Conservation (phyloP, 1,140 invertebrate genomes). For the Lasioglossum albipes region DNA sequence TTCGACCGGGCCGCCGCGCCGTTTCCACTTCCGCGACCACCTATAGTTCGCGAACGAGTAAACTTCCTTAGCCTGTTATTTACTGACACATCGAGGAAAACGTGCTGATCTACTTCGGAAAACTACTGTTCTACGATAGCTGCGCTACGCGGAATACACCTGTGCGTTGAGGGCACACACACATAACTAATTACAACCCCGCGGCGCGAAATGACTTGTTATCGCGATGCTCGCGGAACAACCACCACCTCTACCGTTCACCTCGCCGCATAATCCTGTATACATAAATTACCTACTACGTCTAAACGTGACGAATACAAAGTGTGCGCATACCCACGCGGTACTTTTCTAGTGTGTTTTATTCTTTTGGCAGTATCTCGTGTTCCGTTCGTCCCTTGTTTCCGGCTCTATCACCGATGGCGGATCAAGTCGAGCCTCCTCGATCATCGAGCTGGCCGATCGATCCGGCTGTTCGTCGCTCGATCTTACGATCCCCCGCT, state of each 20-base stretch:
- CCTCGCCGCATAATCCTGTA: slow-evolving; percentile 31
- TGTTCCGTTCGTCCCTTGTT: slow-evolving; percentile 16
- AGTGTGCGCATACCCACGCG: slow-evolving; percentile 59
- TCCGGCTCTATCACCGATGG: slow-evolving; percentile 4
- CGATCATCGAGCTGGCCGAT: no score
- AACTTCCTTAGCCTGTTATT: slow-evolving; percentile 30
- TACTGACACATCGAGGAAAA: slow-evolving; percentile 47
- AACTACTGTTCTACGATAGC: slow-evolving; percentile 30
- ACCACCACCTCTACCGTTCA: not conserved
- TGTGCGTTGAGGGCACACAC: slow-evolving; percentile 4
- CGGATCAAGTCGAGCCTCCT: not conserved
- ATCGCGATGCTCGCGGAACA: slow-evolving; percentile 8
- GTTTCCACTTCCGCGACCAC: not conserved
- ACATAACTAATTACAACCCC: slow-evolving; percentile 22
- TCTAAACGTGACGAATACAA: slow-evolving; percentile 67
- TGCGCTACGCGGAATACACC: slow-evolving; percentile 21
- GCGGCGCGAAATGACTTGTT: slow-evolving; percentile 9
- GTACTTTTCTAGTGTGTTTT: slow-evolving; percentile 49
- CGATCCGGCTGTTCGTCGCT: not conserved
- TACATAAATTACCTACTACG: slow-evolving; percentile 34
- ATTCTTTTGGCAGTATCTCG: slow-evolving; percentile 61
- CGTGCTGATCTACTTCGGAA: slow-evolving; percentile 28
- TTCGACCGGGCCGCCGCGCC: not conserved
- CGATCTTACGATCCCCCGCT: not conserved
- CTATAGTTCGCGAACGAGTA: not conserved